Evolutionary conservation across 2,888 invertebrate species (phyloP).

Genomic region (Gari tellinella): DNA sequence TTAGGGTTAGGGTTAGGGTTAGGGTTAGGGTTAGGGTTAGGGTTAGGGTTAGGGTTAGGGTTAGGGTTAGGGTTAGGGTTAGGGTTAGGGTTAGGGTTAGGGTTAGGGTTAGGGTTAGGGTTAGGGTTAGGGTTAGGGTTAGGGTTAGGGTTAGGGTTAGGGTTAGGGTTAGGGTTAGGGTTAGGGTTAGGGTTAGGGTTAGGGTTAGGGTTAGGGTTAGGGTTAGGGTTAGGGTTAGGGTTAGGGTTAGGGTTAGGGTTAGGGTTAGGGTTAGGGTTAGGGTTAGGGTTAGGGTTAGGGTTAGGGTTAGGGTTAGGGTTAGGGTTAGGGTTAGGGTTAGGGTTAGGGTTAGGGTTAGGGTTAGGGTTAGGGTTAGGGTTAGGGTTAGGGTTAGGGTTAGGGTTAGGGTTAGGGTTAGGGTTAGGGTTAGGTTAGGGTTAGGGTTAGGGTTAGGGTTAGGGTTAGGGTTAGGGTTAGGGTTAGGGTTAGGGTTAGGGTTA

Average conservation of each 20-base stretch:
- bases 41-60: slow-evolving; percentile 28
- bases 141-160: slow-evolving; percentile 50
- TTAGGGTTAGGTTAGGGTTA: slow-evolving; percentile 54
- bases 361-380: slow-evolving; percentile 48
- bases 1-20: slow-evolving; percentile 41
- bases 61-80: slow-evolving; percentile 41
- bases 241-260: slow-evolving; percentile 36
- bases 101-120: slow-evolving; percentile 62
- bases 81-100: slow-evolving; percentile 51
- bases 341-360: slow-evolving; percentile 58
- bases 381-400: slow-evolving; percentile 50
- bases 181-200: slow-evolving; percentile 51
- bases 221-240: slow-evolving; percentile 42
- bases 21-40: slow-evolving; percentile 39
- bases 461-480: slow-evolving; percentile 65
- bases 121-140: slow-evolving; percentile 44
- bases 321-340: slow-evolving; percentile 66
- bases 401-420: slow-evolving; percentile 52
- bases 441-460: slow-evolving; percentile 61
- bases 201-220: slow-evolving; percentile 51
- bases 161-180: slow-evolving; percentile 45
- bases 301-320: slow-evolving; percentile 47
- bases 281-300: slow-evolving; percentile 41
- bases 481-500: slow-evolving; percentile 61
- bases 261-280: slow-evolving; percentile 28